Conservation (phyloP, 2,888 invertebrate species). For the Mesodorylaimus sp. region DNA sequence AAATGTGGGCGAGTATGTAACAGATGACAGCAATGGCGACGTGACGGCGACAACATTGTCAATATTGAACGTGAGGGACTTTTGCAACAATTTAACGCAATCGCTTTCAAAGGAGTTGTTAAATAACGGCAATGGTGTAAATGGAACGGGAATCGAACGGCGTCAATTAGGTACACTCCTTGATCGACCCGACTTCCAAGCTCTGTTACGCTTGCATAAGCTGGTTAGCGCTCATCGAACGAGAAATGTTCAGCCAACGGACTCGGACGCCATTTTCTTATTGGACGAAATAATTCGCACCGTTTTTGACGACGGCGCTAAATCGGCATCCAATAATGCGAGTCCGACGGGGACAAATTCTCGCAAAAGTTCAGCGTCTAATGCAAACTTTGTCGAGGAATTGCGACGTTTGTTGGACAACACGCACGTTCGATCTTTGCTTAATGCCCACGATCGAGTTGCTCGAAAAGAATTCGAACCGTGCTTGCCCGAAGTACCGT, state of each 20-base stretch:
- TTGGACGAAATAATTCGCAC: neutral
- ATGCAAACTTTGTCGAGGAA: constrained; percentile 53
- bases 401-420: constrained; percentile 50
- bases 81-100: too few relatives aligned
- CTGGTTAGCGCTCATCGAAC: constrained; percentile 1
- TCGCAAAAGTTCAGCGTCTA: too few relatives aligned
- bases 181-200: too few relatives aligned
- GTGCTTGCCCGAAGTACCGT: constrained; percentile 15
- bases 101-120: too few relatives aligned
- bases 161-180: too few relatives aligned
- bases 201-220: constrained; percentile 7
- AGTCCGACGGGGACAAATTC: too few relatives aligned
- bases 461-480: constrained; percentile 17
- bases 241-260: neutral
- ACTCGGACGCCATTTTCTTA: neutral
- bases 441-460: constrained; percentile 14
- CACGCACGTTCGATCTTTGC: constrained; percentile 2
- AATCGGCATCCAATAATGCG: constrained; percentile 42
- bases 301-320: neutral
- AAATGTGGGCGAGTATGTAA: too few relatives aligned
- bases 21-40: too few relatives aligned
- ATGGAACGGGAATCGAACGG: too few relatives aligned
- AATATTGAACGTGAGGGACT: too few relatives aligned
- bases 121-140: too few relatives aligned
- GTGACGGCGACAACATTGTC: too few relatives aligned